Conservation (phyloP, 2,797 vertebrate genomes). For the Protonibea diacanthus region DNA sequence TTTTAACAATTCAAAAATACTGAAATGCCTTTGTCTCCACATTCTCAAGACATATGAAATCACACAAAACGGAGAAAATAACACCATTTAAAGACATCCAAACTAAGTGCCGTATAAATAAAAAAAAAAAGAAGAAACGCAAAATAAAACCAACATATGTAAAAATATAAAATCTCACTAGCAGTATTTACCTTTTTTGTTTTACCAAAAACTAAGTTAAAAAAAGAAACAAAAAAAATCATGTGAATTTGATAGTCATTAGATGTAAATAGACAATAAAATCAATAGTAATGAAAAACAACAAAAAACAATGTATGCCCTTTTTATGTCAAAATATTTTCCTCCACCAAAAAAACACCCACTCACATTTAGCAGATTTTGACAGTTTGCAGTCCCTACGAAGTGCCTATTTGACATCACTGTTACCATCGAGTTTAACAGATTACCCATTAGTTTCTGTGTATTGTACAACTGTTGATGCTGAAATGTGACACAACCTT, state of each 20-base stretch:
- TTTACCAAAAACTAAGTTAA: constrained; percentile 87
- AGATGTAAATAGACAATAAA: constrained; percentile 83
- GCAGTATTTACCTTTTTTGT: constrained; percentile 83
- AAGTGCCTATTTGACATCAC: constrained; percentile 72
- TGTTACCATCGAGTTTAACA: constrained; percentile 53
- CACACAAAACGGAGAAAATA: constrained; percentile 90
- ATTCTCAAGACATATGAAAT: constrained; percentile 92
- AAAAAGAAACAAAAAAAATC: constrained; percentile 76
- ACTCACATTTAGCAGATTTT: constrained; percentile 69
- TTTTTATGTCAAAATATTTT: constrained; percentile 76
- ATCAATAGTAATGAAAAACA: constrained; percentile 74
- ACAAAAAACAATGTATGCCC: constrained; percentile 85
- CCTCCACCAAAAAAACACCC: constrained; percentile 67
- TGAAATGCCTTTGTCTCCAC: constrained; percentile 94
- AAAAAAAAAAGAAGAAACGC: constrained; percentile 81
- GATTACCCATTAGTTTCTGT: constrained; percentile 45
- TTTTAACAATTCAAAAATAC: constrained; percentile 99
- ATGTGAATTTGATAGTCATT: constrained; percentile 87
- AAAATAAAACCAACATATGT: constrained; percentile 88
- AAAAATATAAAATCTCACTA: constrained; percentile 92
- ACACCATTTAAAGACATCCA: constrained; percentile 92
- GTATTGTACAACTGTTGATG: constrained; percentile 43
- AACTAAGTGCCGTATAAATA: constrained; percentile 97
- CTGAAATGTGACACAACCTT: constrained; percentile 38
- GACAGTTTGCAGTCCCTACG: constrained; percentile 70